Conservation (phyloP, 2,888 invertebrate species). For the Hesperia comma region DNA sequence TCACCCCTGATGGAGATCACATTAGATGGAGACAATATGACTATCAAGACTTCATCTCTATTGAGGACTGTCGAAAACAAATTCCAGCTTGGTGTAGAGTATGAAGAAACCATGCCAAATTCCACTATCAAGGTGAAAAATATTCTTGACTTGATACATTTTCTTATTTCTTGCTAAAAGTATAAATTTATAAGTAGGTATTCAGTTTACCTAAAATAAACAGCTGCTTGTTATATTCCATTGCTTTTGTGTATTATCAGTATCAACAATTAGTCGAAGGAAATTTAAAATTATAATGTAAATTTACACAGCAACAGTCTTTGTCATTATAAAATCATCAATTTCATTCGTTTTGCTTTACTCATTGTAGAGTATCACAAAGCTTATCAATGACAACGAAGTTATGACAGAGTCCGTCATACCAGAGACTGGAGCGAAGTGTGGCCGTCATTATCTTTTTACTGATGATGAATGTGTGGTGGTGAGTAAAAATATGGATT, state of each 20-base stretch:
- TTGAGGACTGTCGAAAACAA: slow-evolving; percentile 80
- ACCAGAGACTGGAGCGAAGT: slow-evolving; percentile 63
- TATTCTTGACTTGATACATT: background rate
- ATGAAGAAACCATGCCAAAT: slow-evolving; percentile 86
- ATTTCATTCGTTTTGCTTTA: background rate
- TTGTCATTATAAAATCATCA: slow-evolving; percentile 17
- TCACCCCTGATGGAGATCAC: slow-evolving; percentile 85
- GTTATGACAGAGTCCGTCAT: slow-evolving; percentile 71
- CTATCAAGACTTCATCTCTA: slow-evolving; percentile 82
- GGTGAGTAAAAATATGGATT: slow-evolving; percentile 55
- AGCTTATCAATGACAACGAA: slow-evolving; percentile 77
- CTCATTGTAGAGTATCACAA: slow-evolving; percentile 82
- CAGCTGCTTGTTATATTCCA: too few species aligned
- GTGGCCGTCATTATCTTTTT: slow-evolving; percentile 70
- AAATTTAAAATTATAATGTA: too few species aligned
- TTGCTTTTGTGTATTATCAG: too few species aligned
- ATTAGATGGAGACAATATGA: slow-evolving; percentile 82
- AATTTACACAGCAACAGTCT: too few species aligned
- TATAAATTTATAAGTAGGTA: background rate
- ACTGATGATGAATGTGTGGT: slow-evolving; percentile 72
- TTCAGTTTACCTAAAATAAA: background rate
- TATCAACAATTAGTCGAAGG: too few species aligned
- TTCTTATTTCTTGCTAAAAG: too few species aligned
- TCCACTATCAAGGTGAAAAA: slow-evolving; percentile 68
- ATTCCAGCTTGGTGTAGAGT: slow-evolving; percentile 85